Base-by-base conservation (phyloP, 2,888 invertebrate species). In the Epirrhoe alternata region DNA sequence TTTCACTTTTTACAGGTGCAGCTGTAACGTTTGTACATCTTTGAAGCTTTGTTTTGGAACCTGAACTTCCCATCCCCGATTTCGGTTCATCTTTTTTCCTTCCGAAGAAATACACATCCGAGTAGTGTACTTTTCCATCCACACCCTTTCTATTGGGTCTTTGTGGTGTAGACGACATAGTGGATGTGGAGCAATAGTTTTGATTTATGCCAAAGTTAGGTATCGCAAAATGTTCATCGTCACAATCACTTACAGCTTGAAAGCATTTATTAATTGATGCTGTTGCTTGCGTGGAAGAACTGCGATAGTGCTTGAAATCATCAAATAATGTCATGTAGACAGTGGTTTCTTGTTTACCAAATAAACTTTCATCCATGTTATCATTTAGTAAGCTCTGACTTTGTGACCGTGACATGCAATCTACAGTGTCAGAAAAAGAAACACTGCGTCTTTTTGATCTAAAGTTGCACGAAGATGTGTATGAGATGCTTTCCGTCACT, bases 221-320 rank as follows among this genome's bases (percentile, higher is more conserved):
- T 45, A 69, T 68, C 31, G 65, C 31, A 54, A 67, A 60, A 49
- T 45, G 42, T 35, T 63, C 51, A 33, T 65, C 47, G 33, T 57
- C 59, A 50, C 10, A 54, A 50, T n/a, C 68, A 54, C 61, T 65
- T 47, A 72, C 66, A 45, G 85, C 88, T 83, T 93, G 92, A 64
- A 92, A 80, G 72, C 91, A 90, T 81, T 93, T 93, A 74, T 93
- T 92, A 35, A 93, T 78, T 8, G 87, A 87, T 66, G 88, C 91
- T 52, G 92, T 90, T n/a, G 92, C 92, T 74, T 93, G 92, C 24
- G 92, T 88, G 42, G 87, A 86, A 38, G 86, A 86, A 45, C 81
- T 77, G 31, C 77, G 80, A 68, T 65, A 74, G 30, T 58, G 76
- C 65, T 67, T 76, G 62, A 74, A 75, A 57, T 88, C 80, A 68